phyloP scores from a whole-genome alignment of 2,113 vertebrate genomes.

The Nestor notabilis region DNA sequence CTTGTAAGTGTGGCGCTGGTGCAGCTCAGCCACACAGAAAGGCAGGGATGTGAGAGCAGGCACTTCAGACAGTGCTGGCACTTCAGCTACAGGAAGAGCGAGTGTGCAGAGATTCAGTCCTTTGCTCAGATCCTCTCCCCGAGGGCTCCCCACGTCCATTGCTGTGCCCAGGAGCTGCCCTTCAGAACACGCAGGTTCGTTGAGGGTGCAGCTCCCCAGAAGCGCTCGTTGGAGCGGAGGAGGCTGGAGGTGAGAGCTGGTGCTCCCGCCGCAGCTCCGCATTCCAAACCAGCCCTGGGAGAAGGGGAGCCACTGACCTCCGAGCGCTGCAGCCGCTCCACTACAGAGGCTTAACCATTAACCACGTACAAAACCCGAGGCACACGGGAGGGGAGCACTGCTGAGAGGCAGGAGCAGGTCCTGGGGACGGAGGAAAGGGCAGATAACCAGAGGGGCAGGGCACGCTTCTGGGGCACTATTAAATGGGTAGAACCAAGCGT shows the following conservation, averaged over 20 bases:
- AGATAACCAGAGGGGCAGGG: background rate
- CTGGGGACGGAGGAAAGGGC: background rate
- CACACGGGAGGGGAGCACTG: background rate
- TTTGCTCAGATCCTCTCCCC: background rate
- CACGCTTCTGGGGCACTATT: background rate
- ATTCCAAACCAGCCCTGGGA: background rate
- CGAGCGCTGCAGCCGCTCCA: background rate
- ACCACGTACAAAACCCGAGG: background rate
- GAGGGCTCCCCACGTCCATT: background rate
- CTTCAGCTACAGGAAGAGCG: background rate
- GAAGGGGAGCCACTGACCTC: background rate
- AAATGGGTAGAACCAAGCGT: too few species aligned
- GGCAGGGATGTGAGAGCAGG: background rate
- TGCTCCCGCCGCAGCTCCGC: background rate
- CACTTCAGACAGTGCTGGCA: background rate
- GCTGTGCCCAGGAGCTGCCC: background rate
- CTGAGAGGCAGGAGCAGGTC: background rate
- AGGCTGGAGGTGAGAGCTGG: background rate
- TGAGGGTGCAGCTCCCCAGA: background rate
- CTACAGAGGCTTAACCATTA: background rate
- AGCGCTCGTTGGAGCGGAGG: background rate
- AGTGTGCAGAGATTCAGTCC: background rate
- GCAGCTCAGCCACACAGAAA: background rate
- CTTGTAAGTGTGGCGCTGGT: fast-evolving
- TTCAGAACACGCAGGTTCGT: background rate